Base-by-base conservation (phyloP, 92 coral and sea anemone genomes). In the Hydrozoanthus gracilis region DNA sequence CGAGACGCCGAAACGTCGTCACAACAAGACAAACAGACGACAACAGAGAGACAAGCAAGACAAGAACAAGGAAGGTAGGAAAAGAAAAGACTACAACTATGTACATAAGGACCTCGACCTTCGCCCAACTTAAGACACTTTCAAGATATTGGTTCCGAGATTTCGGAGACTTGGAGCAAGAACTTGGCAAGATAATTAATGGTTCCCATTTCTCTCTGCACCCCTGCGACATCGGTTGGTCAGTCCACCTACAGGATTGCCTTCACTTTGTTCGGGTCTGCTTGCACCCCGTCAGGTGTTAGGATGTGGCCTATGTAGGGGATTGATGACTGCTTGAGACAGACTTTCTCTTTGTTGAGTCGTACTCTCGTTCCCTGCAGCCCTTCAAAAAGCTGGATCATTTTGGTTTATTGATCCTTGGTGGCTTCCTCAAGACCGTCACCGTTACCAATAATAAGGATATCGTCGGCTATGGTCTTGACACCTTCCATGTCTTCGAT, bases 201-300 rank as follows among this genome's bases (percentile, higher is more conserved):
- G 50, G 76, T 82, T 65, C 86, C 86, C 76, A 82, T 62, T 15
- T 61, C 45, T 39, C 73, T 62, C 48, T 58, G 86, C 48, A 82
- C 76, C 13, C 86, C 86, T 12, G 2, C 13, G 4, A 65, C 76
- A 27, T 27, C 39, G 39, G 39, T 27, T 27, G 39, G 39, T 27
- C 39, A 27, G 39, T 27, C 39, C 39, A 82, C 66, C 86, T 82
- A 18, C 15, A 82, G 7, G 20, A 62, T 79, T 11, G 48, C 85
- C 66, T 79, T 16, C 13, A 79, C 73, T 60, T 55, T 55, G 5
- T 67, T 44, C 52, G 48, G 76, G 39, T 27, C 87, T 27, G 39
- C 39, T 27, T 27, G 39, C 39, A 27, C 39, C 39, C 39, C 39
- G 39, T 27, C 39, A 27, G 39, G 39, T 27, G 39, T 27, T 27